Percentiles rank a stretch among this genome's conserved stretches.
phyloP scores from a whole-genome alignment of 2,888 invertebrate species.

The Eupithecia tripunctaria region DNA sequence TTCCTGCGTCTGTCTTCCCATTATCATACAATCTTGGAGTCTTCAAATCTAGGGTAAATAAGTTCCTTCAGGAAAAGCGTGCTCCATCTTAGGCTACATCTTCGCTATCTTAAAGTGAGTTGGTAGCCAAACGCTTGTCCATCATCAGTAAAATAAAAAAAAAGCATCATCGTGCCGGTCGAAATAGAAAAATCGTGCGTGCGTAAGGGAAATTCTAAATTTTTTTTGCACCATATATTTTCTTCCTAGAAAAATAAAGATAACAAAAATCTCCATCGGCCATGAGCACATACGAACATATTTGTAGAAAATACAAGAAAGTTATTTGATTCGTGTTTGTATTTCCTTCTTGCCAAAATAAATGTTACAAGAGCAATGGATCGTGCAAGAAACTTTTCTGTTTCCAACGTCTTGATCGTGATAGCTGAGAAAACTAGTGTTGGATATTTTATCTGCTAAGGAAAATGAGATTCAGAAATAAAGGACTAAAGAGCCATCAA shows the following conservation, averaged over 20 bases:
- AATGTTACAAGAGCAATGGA: conserved; percentile 15
- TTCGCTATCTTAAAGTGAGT: no score
- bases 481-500: no score
- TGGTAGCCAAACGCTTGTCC: no score
- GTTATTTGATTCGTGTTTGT: conserved; percentile 14
- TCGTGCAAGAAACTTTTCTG: conserved; percentile 12
- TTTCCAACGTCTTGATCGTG: conserved; percentile 8
- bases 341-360: conserved; percentile 13
- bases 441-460: not conserved
- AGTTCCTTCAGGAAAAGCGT: no score
- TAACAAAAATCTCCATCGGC: not conserved
- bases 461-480: not conserved
- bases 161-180: not conserved
- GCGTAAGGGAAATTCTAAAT: not conserved
- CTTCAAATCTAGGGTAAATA: no score
- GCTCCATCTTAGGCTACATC: no score
- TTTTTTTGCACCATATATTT: not conserved
- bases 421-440: conserved; percentile 1
- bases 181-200: no score
- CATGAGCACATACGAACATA: not conserved
- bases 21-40: no score
- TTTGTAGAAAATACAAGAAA: conserved; percentile 8
- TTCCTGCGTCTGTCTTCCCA: no score
- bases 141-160: no score
- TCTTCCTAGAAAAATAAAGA: not conserved